A percentile compares a stretch with the other conserved stretches of the same genome.
Evolutionary conservation across 2,797 vertebrate genomes (phyloP).

Genomic region (Sphaeramia orbicularis): DNA sequence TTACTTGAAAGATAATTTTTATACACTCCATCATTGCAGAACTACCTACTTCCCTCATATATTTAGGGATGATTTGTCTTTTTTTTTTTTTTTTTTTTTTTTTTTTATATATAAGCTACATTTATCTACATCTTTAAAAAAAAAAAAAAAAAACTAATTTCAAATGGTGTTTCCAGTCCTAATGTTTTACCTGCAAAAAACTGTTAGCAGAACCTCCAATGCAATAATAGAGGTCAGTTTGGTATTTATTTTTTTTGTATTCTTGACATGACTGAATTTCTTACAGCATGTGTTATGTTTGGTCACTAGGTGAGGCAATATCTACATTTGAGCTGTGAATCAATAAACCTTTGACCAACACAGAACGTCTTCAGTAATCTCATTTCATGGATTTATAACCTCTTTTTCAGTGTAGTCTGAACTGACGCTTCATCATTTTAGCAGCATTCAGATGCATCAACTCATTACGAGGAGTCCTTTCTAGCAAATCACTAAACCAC

Average conservation of each 20-base stretch:
- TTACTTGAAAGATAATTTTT: conserved; percentile 50
- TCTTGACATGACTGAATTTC: conserved; percentile 11
- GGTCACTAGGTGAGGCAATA: conserved; percentile 12
- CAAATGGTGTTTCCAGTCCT: not conserved
- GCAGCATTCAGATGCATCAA: too few species aligned
- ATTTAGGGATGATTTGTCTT: not conserved
- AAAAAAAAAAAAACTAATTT: not conserved
- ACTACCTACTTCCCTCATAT: conserved; percentile 55
- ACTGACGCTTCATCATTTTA: not conserved
- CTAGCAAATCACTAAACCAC: conserved; percentile 7
- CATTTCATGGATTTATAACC: not conserved
- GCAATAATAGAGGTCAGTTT: conserved; percentile 1
- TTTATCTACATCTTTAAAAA: conserved; percentile 11
- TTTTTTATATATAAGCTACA: conserved; percentile 20
- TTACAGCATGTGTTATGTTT: conserved; percentile 18
- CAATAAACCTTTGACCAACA: conserved; percentile 65
- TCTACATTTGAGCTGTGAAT: conserved; percentile 41
- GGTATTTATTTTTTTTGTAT: conserved; percentile 59
- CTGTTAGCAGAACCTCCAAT: conserved; percentile 9
- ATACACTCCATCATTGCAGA: conserved; percentile 30
- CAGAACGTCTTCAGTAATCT: conserved; percentile 2
- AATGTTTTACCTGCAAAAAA: conserved; percentile 1
- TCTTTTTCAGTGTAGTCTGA: not conserved
- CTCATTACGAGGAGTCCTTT: not conserved
- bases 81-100: too few species aligned